Evolutionary conservation across 2,797 vertebrate genomes (phyloP), one percentile per base, ranked within the genome.

Genomic region (Emydoidea blandingii): DNA sequence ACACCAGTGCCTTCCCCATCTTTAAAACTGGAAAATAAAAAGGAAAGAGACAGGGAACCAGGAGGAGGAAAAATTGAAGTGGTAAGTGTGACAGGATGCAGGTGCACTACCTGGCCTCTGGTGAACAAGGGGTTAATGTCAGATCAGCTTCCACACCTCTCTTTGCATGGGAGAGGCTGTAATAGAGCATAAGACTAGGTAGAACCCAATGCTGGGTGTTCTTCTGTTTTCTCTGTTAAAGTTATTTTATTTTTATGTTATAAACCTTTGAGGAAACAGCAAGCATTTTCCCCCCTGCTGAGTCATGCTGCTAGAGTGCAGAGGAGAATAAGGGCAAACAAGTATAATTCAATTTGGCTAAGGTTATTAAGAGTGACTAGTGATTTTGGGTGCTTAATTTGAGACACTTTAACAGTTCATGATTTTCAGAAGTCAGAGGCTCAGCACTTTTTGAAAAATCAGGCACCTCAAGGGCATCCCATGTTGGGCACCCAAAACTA

Each of bases 1-100:
- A 50, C 21, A 76, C 44, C 23, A 82, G 57, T 56, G 79, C 41
- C 49, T 68, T 37, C 41, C 84, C 72, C 29, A 9, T 53, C 59
- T 91, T 93, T 9, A 68, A 93, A 88, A 86, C 5, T 19, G 16
- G 53, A 93, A 83, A 89, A n/a, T 79, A 87, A 84, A 78, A 90
- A 54, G 16, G 7, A 90, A 50, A 74, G 91, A 88, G 3, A 41
- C 0, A 15, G 16, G 5, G n/a, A 93, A 91, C 68, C n/a, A 72
- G 68, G 18, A 72, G 18, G 65, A 72, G 37, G 37, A 94, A 62
- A 94, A 91, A 85, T 0, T 50, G 56, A 57, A 29, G 2, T 79
- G 49, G 41, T 72, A 53, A 93, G 21, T 68, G 34, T 57, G 56
- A 72, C 19, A 72, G 68, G 9, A 5, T 72, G 49, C 44, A 86